phyloP scores from a whole-genome alignment of 2,797 vertebrate genomes.

The Rhadinocentrus ornatus region DNA sequence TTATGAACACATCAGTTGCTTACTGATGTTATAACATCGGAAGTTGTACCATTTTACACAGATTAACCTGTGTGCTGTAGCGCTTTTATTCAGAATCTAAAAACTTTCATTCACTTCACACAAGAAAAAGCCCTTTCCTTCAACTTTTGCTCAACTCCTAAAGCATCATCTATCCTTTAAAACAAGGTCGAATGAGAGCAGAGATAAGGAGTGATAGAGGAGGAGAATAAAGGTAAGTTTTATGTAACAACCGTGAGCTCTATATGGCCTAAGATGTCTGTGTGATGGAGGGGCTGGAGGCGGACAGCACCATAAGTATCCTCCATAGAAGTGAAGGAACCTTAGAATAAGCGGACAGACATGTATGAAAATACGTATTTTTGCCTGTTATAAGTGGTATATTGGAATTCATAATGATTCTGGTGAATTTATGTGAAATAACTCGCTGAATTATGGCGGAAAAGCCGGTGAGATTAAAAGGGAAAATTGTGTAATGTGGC shows the following conservation, averaged over 20 bases:
- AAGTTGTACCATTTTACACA: too few relatives aligned
- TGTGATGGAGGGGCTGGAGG: conserved; percentile 29
- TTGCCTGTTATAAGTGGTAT: too few relatives aligned
- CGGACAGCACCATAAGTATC: background rate
- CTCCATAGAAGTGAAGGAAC: background rate
- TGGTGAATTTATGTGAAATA: background rate
- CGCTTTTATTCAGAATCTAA: too few relatives aligned
- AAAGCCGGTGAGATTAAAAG: background rate
- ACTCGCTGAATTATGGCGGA: background rate
- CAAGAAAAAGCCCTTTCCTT: background rate
- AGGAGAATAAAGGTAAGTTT: conserved; percentile 59
- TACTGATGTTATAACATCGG: background rate
- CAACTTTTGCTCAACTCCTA: background rate
- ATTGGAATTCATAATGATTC: background rate
- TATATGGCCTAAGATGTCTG: conserved; percentile 16
- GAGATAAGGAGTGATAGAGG: background rate
- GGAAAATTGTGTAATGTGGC: background rate
- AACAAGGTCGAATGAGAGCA: conserved; percentile 30
- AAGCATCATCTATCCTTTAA: conserved; percentile 1
- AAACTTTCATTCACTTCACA: too few relatives aligned
- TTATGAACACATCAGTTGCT: background rate
- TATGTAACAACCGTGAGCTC: conserved; percentile 69
- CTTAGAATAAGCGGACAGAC: background rate
- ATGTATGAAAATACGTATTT: background rate
- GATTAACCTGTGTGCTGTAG: too few relatives aligned